phyloP scores from a whole-genome alignment of 2,113 vertebrate genomes.

The Rhinopithecus roxellana region DNA sequence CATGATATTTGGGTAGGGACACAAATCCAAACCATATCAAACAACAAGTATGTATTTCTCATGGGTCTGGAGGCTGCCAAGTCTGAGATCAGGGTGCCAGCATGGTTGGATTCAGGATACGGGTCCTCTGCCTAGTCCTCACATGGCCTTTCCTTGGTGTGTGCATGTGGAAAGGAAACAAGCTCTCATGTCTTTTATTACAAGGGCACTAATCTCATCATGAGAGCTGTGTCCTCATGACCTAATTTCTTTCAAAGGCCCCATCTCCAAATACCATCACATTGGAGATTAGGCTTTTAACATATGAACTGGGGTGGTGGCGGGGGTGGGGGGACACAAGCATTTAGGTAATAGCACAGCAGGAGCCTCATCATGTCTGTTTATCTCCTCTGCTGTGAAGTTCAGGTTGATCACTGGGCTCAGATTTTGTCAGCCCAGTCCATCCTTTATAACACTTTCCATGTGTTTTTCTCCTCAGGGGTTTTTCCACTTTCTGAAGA shows the following conservation, averaged over 20 bases:
- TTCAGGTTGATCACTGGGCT: background rate
- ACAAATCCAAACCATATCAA: too few species aligned
- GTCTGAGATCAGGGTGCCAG: background rate
- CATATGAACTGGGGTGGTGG: too few species aligned
- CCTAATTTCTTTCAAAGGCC: background rate
- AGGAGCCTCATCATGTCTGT: background rate
- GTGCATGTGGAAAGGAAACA: background rate
- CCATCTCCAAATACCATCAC: background rate
- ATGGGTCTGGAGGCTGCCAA: background rate
- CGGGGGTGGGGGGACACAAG: background rate
- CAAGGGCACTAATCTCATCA: background rate
- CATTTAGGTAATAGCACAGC: background rate
- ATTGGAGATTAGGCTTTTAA: background rate
- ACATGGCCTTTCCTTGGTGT: background rate
- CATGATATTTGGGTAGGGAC: too few species aligned
- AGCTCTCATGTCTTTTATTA: background rate
- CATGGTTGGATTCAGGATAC: background rate
- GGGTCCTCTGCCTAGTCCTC: background rate
- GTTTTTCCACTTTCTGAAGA: background rate
- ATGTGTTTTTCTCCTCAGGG: background rate
- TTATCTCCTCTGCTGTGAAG: background rate
- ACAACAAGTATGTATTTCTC: background rate
- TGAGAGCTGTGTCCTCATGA: background rate
- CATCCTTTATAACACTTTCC: background rate
- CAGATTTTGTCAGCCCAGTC: background rate